phyloP scores from a whole-genome alignment of 2,797 vertebrate species.

The Sparus aurata region DNA sequence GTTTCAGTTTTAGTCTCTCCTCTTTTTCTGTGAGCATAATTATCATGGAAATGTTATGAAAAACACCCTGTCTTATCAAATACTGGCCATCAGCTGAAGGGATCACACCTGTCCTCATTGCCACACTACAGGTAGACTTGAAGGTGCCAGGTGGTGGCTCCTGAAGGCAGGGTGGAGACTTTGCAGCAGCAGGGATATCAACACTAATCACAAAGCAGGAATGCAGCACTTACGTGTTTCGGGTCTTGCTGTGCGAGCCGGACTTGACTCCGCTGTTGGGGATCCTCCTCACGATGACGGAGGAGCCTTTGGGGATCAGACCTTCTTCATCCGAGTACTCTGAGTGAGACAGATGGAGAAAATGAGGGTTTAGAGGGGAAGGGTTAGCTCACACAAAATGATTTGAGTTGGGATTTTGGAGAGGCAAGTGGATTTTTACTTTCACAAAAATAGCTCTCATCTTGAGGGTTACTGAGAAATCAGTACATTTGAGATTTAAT shows the following conservation, averaged over 20 bases:
- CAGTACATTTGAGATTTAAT: not conserved
- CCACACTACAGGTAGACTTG: not conserved
- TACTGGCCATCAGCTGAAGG: not conserved
- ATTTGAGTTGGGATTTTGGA: not conserved
- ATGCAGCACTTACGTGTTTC: slow-evolving; percentile 82
- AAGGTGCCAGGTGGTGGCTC: not conserved
- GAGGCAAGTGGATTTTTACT: not conserved
- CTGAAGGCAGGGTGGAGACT: slow-evolving; percentile 10
- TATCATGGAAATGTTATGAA: not conserved
- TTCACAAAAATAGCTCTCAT: not conserved
- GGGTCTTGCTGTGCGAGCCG: slow-evolving; percentile 90
- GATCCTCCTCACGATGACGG: slow-evolving; percentile 94
- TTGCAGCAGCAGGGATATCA: slow-evolving; percentile 2
- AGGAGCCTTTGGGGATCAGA: slow-evolving; percentile 94
- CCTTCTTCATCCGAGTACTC: slow-evolving; percentile 93
- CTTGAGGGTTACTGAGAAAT: not conserved
- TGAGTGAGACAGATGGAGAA: slow-evolving; percentile 62
- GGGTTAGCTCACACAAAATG: not conserved
- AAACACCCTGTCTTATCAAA: not conserved
- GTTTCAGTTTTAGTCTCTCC: slow-evolving; percentile 2
- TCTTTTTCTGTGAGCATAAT: not conserved
- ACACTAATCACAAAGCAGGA: not conserved
- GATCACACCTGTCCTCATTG: too few relatives aligned
- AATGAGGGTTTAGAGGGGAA: not conserved
- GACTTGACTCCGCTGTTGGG: slow-evolving; percentile 91